Percentiles rank a stretch among this genome's conserved stretches.
phyloP scores from a whole-genome alignment of 2,797 vertebrate species.

The Buphagus erythrorhynchus region DNA sequence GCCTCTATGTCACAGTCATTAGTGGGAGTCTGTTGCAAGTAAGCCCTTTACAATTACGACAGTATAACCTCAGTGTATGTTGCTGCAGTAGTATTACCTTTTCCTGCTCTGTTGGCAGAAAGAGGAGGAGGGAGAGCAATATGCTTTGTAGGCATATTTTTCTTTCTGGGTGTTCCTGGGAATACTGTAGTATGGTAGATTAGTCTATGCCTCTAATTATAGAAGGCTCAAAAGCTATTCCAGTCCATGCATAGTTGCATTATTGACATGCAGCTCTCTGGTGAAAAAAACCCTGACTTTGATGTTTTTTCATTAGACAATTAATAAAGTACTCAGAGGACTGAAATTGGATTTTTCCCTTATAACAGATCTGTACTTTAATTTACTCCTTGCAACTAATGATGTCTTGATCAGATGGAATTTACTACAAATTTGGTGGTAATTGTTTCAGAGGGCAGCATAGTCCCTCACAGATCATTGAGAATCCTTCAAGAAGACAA shows the following conservation, averaged over 20 bases:
- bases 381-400: neutral
- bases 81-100: neutral
- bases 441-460: neutral
- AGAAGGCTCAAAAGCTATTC: neutral
- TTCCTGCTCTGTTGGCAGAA: neutral
- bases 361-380: neutral
- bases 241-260: neutral
- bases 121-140: neutral
- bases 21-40: neutral
- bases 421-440: neutral
- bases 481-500: neutral
- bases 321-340: neutral
- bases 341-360: neutral
- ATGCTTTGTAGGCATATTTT: neutral
- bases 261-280: neutral
- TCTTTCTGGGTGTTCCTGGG: neutral
- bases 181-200: neutral
- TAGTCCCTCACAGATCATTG: neutral
- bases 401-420: neutral
- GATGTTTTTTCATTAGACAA: neutral
- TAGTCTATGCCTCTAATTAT: neutral
- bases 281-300: accelerated
- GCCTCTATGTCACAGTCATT: neutral
- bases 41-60: neutral
- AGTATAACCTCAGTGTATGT: neutral